Conservation (phyloP, 2,113 vertebrate species). For the Pomatorhinus ruficollis region DNA sequence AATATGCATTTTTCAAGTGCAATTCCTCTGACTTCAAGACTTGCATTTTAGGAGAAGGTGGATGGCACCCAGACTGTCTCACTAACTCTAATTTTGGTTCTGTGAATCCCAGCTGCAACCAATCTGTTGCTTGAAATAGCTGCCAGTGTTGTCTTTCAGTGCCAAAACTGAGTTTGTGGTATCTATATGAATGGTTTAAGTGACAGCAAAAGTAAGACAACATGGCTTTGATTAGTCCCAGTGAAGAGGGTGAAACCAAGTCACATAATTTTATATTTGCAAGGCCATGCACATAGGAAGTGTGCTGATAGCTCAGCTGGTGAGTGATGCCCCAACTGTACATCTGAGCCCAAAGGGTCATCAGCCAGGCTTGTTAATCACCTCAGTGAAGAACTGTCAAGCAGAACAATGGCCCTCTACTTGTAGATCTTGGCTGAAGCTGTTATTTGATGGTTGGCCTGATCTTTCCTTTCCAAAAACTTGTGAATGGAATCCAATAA, state of each 20-base stretch:
- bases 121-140: not conserved
- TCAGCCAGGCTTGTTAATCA: conserved; percentile 38
- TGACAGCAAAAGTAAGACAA: not conserved
- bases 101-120: not conserved
- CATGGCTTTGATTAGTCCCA: conserved; percentile 18
- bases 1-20: not conserved
- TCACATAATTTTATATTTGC: not conserved
- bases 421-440: conserved; percentile 38
- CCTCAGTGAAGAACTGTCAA: not conserved
- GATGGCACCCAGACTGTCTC: not conserved
- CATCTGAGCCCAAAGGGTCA: conserved; percentile 16
- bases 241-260: not conserved
- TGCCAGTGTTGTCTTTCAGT: not conserved
- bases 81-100: not conserved
- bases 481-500: conserved; percentile 47
- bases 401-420: conserved; percentile 2
- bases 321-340: not conserved
- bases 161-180: not conserved
- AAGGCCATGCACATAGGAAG: not conserved
- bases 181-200: not conserved
- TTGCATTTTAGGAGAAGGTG: not conserved
- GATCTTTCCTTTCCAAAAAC: conserved; percentile 37
- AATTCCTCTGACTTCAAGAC: not conserved
- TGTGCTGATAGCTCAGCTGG: not conserved
- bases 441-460: conserved; percentile 2